Percentiles rank a stretch among this genome's conserved stretches.
These are phyloP conservation scores for Troglohyphantes excavatus DNA, from an alignment of 2,888 invertebrate species.

Conservation along the genomic window DNA sequence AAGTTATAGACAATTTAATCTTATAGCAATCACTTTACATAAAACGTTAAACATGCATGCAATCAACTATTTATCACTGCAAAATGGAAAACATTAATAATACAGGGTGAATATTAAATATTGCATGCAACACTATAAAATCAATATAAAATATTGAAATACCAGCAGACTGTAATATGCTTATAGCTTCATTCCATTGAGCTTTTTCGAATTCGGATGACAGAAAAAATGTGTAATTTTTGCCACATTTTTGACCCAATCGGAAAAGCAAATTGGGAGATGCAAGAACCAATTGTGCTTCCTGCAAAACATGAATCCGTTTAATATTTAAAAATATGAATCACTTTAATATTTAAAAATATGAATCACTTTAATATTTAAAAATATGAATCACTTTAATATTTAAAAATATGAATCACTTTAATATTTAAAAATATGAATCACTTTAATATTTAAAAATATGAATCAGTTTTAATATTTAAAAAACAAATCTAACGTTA, in stretches of 20 bases:
- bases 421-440: too few relatives aligned
- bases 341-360: slow-evolving; percentile 31
- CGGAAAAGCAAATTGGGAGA: slow-evolving; percentile 94
- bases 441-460: too few relatives aligned
- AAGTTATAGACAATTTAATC: too few relatives aligned
- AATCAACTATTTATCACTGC: too few relatives aligned
- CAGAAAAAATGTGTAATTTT: slow-evolving; percentile 87
- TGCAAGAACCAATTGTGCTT: slow-evolving; percentile 93
- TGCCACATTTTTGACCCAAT: slow-evolving; percentile 87
- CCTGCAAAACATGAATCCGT: slow-evolving; percentile 82
- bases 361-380: neutral
- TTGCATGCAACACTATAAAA: too few relatives aligned
- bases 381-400: neutral
- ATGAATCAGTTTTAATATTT: too few relatives aligned
- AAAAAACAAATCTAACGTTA: neutral
- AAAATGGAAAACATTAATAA: too few relatives aligned
- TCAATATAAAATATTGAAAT: neutral
- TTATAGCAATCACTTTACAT: too few relatives aligned
- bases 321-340: neutral
- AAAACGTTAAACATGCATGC: too few relatives aligned
- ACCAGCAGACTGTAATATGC: slow-evolving; percentile 87
- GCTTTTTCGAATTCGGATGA: slow-evolving; percentile 96
- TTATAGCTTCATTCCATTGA: slow-evolving; percentile 96
- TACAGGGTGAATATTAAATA: too few relatives aligned
- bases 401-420: too few relatives aligned